Evolutionary conservation across 2,888 invertebrate species (phyloP), one percentile per base, ranked within the genome.

Genomic region (Chymomyza amoena): DNA sequence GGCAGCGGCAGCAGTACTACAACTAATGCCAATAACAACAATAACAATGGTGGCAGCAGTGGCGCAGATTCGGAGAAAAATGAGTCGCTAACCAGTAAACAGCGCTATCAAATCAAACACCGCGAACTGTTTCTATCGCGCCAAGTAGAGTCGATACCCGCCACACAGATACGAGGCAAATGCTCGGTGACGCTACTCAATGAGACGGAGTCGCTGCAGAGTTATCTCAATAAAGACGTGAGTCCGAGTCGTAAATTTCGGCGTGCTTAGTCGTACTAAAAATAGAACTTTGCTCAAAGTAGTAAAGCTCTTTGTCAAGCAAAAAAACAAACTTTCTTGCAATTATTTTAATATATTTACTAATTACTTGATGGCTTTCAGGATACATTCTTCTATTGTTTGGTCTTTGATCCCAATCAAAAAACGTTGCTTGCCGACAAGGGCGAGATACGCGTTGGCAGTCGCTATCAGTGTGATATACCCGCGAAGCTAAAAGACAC

Each of bases 301-400:
- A 36, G 6, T 7, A 36, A 36, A 6, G 7, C 36, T 36, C 7
- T 36, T 7, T 36, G 36, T 5, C 36, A 36, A 36, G 1, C 36
- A 39, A 45, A 45, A 45, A 45, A 45, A 45, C 39, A 13, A 4
- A 13, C 39, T 45, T 45, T 13, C 3, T 7, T 32, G 1, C 6
- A 9, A 32, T 0, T 32, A 62, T 52, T 25, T 52, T 16, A 57
- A 25, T 61, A 52, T 61, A 67, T 60, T 57, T 66, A 69, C 67
- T 69, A 36, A 18, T 39, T 59, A 57, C n/a, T 18, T 61, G 60
- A 10, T 67, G 36, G 45, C 13, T 93, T 94, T 82, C 94, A 98
- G 95, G 99, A 99, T 93, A 96, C 97, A 92, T 99, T 99, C 94
- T 99, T 99, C 94, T 99, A 99, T 93, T 99, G 99, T 92, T 94